These are phyloP conservation scores for Subacronicta megacephala DNA, from an alignment of 2,888 invertebrate species.

Conservation along the genomic window DNA sequence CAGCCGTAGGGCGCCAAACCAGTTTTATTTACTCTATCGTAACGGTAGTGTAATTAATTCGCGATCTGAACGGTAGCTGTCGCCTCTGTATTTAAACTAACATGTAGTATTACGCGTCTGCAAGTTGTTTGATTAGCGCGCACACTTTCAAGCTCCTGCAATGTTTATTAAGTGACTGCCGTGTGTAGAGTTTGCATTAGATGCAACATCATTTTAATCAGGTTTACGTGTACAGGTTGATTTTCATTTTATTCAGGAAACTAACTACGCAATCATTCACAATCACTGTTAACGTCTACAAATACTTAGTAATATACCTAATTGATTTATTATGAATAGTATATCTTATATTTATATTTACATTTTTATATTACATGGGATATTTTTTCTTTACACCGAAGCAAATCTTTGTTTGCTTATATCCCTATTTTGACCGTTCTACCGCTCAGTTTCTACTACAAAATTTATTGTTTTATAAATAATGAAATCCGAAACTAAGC, in stretches of 20 bases:
- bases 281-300: too few relatives aligned
- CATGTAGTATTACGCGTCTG: constrained; percentile 47
- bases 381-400: too few relatives aligned
- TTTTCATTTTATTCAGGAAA: too few relatives aligned
- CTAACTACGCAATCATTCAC: too few relatives aligned
- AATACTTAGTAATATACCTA: too few relatives aligned
- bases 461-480: not conserved
- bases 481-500: constrained; percentile 1
- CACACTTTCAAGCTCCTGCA: constrained; percentile 43
- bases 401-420: too few relatives aligned
- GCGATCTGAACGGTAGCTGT: constrained; percentile 71
- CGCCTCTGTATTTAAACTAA: constrained; percentile 53
- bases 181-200: constrained; percentile 30
- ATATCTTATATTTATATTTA: too few relatives aligned
- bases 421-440: too few relatives aligned
- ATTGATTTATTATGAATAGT: too few relatives aligned
- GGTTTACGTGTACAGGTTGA: not conserved
- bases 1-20: constrained; percentile 50
- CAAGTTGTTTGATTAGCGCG: constrained; percentile 44
- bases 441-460: too few relatives aligned
- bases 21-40: constrained; percentile 64
- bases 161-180: constrained; percentile 51
- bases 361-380: too few relatives aligned
- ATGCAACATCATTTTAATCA: constrained; percentile 17
- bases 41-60: constrained; percentile 72